phyloP scores from a whole-genome alignment of 2,797 vertebrate species.

The Gobionotothen gibberifrons region DNA sequence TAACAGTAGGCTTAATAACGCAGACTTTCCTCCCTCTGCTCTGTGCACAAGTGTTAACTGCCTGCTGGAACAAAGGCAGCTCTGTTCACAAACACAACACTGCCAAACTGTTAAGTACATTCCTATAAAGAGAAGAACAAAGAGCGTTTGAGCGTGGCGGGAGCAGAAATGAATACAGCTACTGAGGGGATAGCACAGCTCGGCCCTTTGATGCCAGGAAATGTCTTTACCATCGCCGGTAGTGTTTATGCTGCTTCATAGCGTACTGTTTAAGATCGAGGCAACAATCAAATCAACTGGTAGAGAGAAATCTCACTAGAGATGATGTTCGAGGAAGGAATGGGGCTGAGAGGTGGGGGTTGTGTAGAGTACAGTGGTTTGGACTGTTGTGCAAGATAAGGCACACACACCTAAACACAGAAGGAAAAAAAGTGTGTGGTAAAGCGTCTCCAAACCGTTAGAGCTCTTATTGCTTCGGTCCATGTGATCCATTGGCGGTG shows the following conservation, averaged over 20 bases:
- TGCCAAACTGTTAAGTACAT: conserved; percentile 82
- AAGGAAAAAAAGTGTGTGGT: conserved; percentile 19
- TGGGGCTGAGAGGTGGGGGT: conserved; percentile 14
- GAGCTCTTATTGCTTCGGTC: conserved; percentile 62
- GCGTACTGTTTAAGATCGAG: conserved; percentile 57
- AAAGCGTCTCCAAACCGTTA: conserved; percentile 56
- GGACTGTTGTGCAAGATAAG: background rate
- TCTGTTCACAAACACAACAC: conserved; percentile 78
- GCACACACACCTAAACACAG: too few relatives aligned
- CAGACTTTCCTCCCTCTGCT: conserved; percentile 63
- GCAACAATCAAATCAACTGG: conserved; percentile 69
- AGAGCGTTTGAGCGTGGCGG: conserved; percentile 75
- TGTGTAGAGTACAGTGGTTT: conserved; percentile 30
- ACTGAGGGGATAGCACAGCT: conserved; percentile 73
- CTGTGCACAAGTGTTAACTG: conserved; percentile 73
- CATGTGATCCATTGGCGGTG: conserved; percentile 69
- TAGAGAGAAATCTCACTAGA: conserved; percentile 52
- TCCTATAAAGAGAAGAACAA: conserved; percentile 82
- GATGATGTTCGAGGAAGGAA: conserved; percentile 44
- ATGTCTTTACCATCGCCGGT: conserved; percentile 70
- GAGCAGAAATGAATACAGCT: conserved; percentile 77
- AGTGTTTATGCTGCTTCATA: conserved; percentile 66
- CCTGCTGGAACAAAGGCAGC: conserved; percentile 74
- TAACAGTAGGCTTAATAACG: conserved; percentile 73
- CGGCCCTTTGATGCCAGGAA: conserved; percentile 76